Percentiles rank a stretch among this genome's conserved stretches.
Conservation (phyloP, 2,797 vertebrate species). For the Aldrovandia affinis region DNA sequence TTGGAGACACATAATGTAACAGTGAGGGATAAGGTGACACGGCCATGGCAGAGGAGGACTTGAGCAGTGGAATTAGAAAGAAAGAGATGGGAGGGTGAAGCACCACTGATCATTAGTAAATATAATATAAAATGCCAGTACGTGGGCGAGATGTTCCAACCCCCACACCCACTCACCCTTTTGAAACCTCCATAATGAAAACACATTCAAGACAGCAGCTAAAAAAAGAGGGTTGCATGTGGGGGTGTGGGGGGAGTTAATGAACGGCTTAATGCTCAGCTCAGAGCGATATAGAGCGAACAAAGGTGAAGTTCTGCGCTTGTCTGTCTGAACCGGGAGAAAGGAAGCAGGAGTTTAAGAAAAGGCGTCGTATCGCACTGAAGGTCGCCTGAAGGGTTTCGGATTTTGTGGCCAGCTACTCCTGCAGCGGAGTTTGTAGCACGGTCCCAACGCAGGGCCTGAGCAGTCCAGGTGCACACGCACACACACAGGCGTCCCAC, state of each 20-base stretch:
- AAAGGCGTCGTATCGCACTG: constrained; percentile 58
- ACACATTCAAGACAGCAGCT: constrained; percentile 26
- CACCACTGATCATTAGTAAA: constrained; percentile 80
- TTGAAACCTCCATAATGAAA: constrained; percentile 65
- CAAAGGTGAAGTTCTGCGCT: constrained; percentile 28
- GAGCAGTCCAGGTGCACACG: not conserved
- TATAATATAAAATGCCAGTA: constrained; percentile 71
- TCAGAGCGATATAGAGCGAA: constrained; percentile 1
- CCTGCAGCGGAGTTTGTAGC: not conserved
- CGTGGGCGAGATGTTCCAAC: constrained; percentile 63
- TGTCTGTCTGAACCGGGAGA: constrained; percentile 17
- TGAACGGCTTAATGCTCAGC: constrained; percentile 32
- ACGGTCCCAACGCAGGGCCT: not conserved
- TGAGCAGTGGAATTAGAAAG: constrained; percentile 63
- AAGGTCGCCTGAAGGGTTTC: not conserved
- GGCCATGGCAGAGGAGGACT: constrained; percentile 56
- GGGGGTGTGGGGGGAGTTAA: not conserved
- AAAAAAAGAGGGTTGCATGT: constrained; percentile 24
- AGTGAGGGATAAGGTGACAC: constrained; percentile 66
- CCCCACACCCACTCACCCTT: constrained; percentile 64
- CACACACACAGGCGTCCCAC: not conserved
- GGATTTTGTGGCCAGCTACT: not conserved
- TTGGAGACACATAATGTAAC: constrained; percentile 64
- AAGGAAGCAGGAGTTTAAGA: not conserved
- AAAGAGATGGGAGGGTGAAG: constrained; percentile 48